Percentiles rank a stretch among this genome's conserved stretches.
Conservation (phyloP, 2,888 invertebrate species). For the Nemotelus nigrinus region DNA sequence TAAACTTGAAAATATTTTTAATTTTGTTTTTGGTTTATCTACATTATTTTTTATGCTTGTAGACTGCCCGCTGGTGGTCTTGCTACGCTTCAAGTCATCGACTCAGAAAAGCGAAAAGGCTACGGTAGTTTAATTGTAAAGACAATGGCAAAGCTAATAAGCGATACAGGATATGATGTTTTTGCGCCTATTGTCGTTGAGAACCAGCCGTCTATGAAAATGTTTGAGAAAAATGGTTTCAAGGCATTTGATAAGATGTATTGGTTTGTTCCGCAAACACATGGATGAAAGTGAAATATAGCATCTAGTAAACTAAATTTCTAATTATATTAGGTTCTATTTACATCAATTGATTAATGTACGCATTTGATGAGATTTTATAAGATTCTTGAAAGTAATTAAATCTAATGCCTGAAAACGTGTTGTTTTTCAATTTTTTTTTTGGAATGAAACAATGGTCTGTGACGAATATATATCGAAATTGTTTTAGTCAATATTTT, state of each 20-base stretch:
- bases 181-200: conserved; percentile 56
- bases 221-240: conserved; percentile 58
- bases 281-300: too few species aligned
- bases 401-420: too few species aligned
- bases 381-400: too few species aligned
- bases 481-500: too few species aligned
- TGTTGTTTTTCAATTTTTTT: too few species aligned
- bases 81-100: conserved; percentile 58
- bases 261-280: conserved; percentile 50
- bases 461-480: too few species aligned
- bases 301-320: too few species aligned
- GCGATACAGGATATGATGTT: conserved; percentile 56
- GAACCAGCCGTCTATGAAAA: conserved; percentile 55
- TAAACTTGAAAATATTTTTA: conserved; percentile 16
- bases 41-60: background rate
- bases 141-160: conserved; percentile 55
- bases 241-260: conserved; percentile 54
- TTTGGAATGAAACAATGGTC: too few species aligned
- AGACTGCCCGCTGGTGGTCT: conserved; percentile 58
- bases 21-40: background rate
- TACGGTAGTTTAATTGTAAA: conserved; percentile 55
- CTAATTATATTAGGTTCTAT: too few species aligned
- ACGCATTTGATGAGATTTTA: too few species aligned
- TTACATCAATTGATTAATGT: too few species aligned
- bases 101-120: conserved; percentile 55